Percentiles rank a stretch among this genome's conserved stretches.
These are phyloP conservation scores for Scrobipalpa costella DNA, from an alignment of 2,888 invertebrate species.

Conservation along the genomic window DNA sequence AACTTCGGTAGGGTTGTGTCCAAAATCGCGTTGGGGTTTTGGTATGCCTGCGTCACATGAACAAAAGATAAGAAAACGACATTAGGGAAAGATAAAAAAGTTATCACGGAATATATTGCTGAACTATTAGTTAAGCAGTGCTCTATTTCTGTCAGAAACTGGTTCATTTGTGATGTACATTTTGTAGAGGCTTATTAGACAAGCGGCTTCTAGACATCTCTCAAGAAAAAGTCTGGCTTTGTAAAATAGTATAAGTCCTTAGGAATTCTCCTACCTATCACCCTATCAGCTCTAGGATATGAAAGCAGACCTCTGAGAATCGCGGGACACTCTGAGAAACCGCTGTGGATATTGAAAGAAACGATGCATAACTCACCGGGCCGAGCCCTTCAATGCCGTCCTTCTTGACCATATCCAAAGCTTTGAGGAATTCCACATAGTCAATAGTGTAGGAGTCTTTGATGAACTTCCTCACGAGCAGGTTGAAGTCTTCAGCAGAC, in stretches of 20 bases:
- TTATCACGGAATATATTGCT: too few species aligned
- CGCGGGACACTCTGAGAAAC: too few species aligned
- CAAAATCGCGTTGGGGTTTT: constrained; percentile 83
- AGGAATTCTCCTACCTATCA: too few species aligned
- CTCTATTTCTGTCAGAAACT: too few species aligned
- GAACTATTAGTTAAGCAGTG: too few species aligned
- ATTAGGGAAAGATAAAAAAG: too few species aligned
- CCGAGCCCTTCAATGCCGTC: constrained; percentile 78
- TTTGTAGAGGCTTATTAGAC: too few species aligned
- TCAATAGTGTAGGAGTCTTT: constrained; percentile 89
- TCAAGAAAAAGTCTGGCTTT: too few species aligned
- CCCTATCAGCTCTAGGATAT: neutral
- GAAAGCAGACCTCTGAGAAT: too few species aligned
- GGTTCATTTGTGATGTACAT: too few species aligned
- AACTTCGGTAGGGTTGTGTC: constrained; percentile 86
- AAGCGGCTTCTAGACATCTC: too few species aligned
- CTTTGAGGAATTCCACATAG: constrained; percentile 87
- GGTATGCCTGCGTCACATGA: constrained; percentile 55
- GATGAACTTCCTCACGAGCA: constrained; percentile 87
- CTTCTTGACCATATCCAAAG: constrained; percentile 84
- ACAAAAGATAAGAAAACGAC: neutral
- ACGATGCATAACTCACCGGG: constrained; percentile 68
- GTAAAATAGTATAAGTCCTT: too few species aligned
- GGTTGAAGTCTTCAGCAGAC: constrained; percentile 86
- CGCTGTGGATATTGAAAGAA: neutral